Conservation (phyloP, 2,888 invertebrate species). For the Diarsia dahlii region DNA sequence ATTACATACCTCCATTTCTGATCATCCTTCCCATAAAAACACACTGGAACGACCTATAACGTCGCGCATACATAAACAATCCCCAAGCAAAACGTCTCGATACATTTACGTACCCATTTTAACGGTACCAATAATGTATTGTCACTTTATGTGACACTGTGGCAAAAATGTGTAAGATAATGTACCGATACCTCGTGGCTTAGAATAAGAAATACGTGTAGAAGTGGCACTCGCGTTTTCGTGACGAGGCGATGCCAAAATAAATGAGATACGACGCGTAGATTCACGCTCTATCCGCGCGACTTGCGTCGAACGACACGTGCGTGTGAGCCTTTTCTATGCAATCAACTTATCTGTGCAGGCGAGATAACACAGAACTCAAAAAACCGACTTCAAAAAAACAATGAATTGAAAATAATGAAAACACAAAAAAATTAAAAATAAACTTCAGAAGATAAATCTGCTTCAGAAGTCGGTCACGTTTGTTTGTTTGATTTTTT, state of each 20-base stretch:
- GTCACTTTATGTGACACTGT: conserved; percentile 66
- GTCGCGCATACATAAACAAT: conserved; percentile 25
- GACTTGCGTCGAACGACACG: neutral
- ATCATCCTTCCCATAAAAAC: conserved; percentile 32
- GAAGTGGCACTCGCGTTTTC: neutral
- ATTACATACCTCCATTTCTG: conserved; percentile 10
- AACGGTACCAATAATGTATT: conserved; percentile 65
- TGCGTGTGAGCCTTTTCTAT: neutral
- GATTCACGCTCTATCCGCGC: neutral
- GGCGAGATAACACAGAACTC: neutral
- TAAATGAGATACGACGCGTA: neutral
- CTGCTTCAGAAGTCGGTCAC: no score
- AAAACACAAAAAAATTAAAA: no score
- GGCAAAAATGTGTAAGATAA: conserved; percentile 65
- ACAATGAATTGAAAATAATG: no score
- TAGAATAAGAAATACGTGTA: conserved; percentile 3
- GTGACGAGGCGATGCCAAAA: neutral
- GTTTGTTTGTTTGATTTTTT: no score
- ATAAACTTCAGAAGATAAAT: no score
- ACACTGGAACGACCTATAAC: conserved; percentile 25
- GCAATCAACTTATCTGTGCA: neutral
- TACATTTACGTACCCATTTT: conserved; percentile 60
- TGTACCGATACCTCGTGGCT: conserved; percentile 43
- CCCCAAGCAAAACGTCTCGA: conserved; percentile 50
- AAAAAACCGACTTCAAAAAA: no score